Evolutionary conservation across 2,888 invertebrate genomes (phyloP), one percentile per base, ranked within the genome.

Genomic region (Prosopocoilus inquinatus): DNA sequence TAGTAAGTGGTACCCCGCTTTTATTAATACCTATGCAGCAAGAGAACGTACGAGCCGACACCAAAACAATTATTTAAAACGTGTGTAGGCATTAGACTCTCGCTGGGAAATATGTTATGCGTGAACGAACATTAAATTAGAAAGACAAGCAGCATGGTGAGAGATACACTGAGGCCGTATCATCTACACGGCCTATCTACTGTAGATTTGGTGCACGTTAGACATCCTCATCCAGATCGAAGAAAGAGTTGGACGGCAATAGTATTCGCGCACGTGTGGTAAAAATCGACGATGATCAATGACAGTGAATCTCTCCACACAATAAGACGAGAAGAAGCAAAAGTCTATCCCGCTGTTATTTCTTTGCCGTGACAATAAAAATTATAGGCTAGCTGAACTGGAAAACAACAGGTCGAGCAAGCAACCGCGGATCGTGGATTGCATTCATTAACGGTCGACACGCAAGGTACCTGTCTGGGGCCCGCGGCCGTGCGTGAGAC

Each of bases 311-410:
- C 71, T 69, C 67, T 70, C 64, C 66, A 64, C 67, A 71, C 68
- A 74, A 69, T 64, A 71, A 71, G 67, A 70, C 64, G 69, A 68
- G 20, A 69, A 67, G 63, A 63, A 65, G 70, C 67, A 67, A 69
- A 68, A 70, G 61, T 78, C 78, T 78, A 78, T 79, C 80, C 79
- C 77, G 76, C 79, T 78, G 80, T 79, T 79, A 79, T 78, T 78
- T 76, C 79, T 78, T 76, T 70, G 69, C 78, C 80, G 81, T 81
- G 81, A 81, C 81, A 81, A 81, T 81, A 81, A 81, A 81, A 81
- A 81, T 81, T 81, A 81, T 81, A 80, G 81, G 78, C 81, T 80
- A 80, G 80, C 79, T 80, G 79, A 78, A 79, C 79, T 80, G 80
- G 81, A 81, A 81, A 81, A 81, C 81, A 81, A 81, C 81, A 79